phyloP scores from a whole-genome alignment of 2,888 invertebrate genomes.

The Chesias legatella region DNA sequence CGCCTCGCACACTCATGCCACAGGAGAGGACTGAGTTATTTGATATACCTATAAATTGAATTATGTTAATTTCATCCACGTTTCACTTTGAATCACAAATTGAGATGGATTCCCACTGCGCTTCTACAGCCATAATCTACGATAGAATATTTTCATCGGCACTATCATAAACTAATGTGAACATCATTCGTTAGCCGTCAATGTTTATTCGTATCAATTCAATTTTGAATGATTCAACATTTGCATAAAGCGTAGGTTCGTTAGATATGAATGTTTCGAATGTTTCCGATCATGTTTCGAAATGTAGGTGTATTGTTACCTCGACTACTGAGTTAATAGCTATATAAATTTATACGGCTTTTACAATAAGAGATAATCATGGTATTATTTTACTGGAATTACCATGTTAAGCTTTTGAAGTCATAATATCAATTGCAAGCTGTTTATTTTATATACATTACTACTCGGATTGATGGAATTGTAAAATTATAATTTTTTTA shows the following conservation, averaged over 20 bases:
- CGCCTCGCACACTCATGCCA: too few relatives aligned
- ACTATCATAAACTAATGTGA: slow-evolving; percentile 25
- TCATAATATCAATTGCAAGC: too few relatives aligned
- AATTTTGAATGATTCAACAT: slow-evolving; percentile 34
- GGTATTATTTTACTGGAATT: too few relatives aligned
- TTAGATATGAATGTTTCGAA: slow-evolving; percentile 28
- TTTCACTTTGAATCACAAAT: background rate
- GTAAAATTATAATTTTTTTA: too few relatives aligned
- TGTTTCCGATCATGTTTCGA: slow-evolving; percentile 18
- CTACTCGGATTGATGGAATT: background rate
- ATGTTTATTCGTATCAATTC: slow-evolving; percentile 36
- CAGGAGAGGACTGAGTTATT: too few relatives aligned
- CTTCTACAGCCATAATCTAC: background rate
- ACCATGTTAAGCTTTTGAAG: too few relatives aligned
- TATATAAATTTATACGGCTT: slow-evolving; percentile 5
- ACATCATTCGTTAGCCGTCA: slow-evolving; percentile 29
- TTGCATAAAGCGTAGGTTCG: slow-evolving; percentile 39
- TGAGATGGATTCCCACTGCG: background rate
- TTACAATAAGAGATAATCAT: background rate
- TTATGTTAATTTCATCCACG: too few relatives aligned
- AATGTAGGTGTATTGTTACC: slow-evolving; percentile 8
- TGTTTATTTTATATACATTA: too few relatives aligned
- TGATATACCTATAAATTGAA: too few relatives aligned
- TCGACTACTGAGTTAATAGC: slow-evolving; percentile 6
- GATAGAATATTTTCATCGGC: background rate